Evolutionary conservation across 2,797 vertebrate species (phyloP), one percentile per base, ranked within the genome.

Genomic region (Coccyzus lansbergi): DNA sequence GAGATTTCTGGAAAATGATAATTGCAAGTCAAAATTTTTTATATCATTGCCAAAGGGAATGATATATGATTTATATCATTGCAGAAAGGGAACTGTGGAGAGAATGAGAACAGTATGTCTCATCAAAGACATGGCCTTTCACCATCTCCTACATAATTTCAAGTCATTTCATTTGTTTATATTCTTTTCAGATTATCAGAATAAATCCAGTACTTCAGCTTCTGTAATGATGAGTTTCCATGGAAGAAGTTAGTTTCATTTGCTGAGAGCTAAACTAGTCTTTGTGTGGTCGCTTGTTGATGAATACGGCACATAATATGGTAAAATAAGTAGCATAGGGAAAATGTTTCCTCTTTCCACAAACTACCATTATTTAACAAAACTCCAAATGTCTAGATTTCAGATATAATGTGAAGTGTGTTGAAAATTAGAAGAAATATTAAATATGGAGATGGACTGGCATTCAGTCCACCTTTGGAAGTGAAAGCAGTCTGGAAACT

Each of bases 391-490:
- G 42, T 69, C 58, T 82, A 80, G 38, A 40, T 40, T 70, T 79
- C 56, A 75, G 49, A 80, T 80, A 82, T 82, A 71, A 64, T 52
- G 9, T 69, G 25, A 86, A 90, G 87, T 4, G 19, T 48, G 48
- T 77, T 91, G 68, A 94, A 93, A 90, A 87, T 83, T 40, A 26
- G 31, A 24, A n/a, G 49, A 69, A 51, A 62, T 60, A 64, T 53
- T 52, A 63, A 56, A 3, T 36, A 13, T 28, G 13, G 83, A 49
- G 75, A 67, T 25, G 22, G 29, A 14, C 63, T 80, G 83, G 59
- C 79, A 64, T 8, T 0, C 52, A 55, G 53, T 38, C 69, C 64
- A 85, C 65, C 11, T 78, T 74, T 78, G 63, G 77, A 75, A 67
- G 55, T 86, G 49, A 75, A 75, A 68, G 13, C 12, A 58, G n/a